A percentile compares a stretch with the other conserved stretches of the same genome.
Evolutionary conservation across 2,797 vertebrate species (phyloP).

Genomic region (Cyclopterus lumpus): DNA sequence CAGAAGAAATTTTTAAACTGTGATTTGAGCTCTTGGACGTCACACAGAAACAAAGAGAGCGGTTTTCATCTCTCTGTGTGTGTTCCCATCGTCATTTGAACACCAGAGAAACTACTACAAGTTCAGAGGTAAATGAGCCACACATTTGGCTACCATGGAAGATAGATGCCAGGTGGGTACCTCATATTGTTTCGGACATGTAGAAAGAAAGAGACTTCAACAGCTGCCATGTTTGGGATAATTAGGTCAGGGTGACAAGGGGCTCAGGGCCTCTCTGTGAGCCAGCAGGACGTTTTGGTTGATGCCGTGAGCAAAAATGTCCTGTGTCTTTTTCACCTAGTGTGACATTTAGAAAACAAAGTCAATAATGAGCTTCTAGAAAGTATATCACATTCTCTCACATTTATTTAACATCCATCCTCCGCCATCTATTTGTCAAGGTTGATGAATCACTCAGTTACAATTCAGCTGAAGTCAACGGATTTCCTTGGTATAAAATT

Average conservation of each 20-base stretch:
- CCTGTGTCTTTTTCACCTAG: slow-evolving; percentile 6
- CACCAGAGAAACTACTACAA: not conserved
- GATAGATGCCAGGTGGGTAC: not conserved
- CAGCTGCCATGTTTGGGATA: slow-evolving; percentile 52
- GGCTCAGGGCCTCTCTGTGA: slow-evolving; percentile 17
- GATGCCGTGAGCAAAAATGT: slow-evolving; percentile 30
- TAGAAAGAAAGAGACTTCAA: slow-evolving; percentile 36
- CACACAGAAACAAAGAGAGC: not conserved
- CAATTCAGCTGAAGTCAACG: slow-evolving; percentile 13
- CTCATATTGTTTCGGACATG: slow-evolving; percentile 17
- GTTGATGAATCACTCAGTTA: not conserved
- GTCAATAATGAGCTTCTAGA: slow-evolving; percentile 40
- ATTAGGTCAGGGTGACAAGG: slow-evolving; percentile 44
- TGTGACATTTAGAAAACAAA: slow-evolving; percentile 41
- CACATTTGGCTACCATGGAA: slow-evolving; percentile 1
- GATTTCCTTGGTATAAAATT: slow-evolving; percentile 16
- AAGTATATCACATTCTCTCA: not conserved
- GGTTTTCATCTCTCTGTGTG: not conserved
- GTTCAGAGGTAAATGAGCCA: slow-evolving; percentile 22
- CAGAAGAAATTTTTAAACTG: not conserved
- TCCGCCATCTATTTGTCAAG: not conserved
- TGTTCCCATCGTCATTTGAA: not conserved
- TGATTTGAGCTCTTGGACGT: not conserved
- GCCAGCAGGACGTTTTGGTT: slow-evolving; percentile 19
- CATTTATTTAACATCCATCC: not conserved